A percentile compares a stretch with the other conserved stretches of the same genome.
Conservation (phyloP, 2,888 invertebrate genomes). For the Eledona agricola region DNA sequence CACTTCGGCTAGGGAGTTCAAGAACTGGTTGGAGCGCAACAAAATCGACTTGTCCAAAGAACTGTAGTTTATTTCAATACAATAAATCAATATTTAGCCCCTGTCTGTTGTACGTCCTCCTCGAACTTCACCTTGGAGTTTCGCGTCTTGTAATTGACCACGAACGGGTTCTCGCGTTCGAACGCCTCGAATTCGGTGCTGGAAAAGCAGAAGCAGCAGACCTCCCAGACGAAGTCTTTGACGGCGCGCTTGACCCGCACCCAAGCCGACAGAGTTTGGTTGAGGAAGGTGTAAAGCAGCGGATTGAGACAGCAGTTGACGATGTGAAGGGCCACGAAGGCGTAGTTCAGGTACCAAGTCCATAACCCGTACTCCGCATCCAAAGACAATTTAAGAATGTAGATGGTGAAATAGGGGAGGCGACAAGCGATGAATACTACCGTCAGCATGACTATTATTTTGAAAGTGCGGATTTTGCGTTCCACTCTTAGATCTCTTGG, state of each 20-base stretch:
- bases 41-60: slow-evolving; percentile 31
- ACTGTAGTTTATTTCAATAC: neutral
- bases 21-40: slow-evolving; percentile 64
- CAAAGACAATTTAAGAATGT: slow-evolving; percentile 60
- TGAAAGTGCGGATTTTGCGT: slow-evolving; percentile 67
- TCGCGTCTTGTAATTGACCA: slow-evolving; percentile 31
- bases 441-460: slow-evolving; percentile 67
- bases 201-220: slow-evolving; percentile 58
- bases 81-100: slow-evolving; percentile 5
- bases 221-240: slow-evolving; percentile 54
- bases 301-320: slow-evolving; percentile 68
- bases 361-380: slow-evolving; percentile 44
- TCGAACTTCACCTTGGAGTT: slow-evolving; percentile 26
- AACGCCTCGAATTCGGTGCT: slow-evolving; percentile 59
- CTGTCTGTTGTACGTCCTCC: slow-evolving; percentile 13
- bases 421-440: slow-evolving; percentile 66
- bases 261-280: slow-evolving; percentile 61
- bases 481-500: slow-evolving; percentile 49
- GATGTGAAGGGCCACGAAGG: slow-evolving; percentile 65
- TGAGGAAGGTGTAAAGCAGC: slow-evolving; percentile 68
- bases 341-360: slow-evolving; percentile 63
- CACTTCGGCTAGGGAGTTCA: slow-evolving; percentile 64
- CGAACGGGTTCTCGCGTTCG: slow-evolving; percentile 53
- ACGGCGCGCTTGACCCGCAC: slow-evolving; percentile 43
- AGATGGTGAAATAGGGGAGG: slow-evolving; percentile 65